These are phyloP conservation scores for Pseudochirops cupreus DNA, from an alignment of 2,797 vertebrate genomes.

Conservation along the genomic window DNA sequence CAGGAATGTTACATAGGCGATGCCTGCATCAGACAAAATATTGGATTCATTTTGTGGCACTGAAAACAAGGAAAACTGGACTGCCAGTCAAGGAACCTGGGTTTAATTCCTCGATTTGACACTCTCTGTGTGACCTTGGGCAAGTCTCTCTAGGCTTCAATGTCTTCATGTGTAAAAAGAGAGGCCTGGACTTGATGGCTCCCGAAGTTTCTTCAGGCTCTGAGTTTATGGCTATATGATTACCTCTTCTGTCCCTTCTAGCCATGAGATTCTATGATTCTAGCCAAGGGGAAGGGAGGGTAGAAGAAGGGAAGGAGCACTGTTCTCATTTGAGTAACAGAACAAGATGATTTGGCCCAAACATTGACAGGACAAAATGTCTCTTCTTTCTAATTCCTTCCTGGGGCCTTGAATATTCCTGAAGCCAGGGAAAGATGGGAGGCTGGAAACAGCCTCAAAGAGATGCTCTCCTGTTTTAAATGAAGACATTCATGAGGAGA, in stretches of 20 bases:
- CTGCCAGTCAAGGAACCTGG: not conserved
- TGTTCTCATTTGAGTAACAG: not conserved
- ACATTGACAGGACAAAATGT: slow-evolving; percentile 17
- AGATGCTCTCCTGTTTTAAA: slow-evolving; percentile 20
- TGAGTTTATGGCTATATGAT: not conserved
- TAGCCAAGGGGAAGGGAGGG: not conserved
- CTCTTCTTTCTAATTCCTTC: slow-evolving; percentile 59
- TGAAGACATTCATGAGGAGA: slow-evolving; percentile 54
- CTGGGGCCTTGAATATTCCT: not conserved
- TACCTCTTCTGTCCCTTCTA: not conserved
- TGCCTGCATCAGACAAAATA: not conserved
- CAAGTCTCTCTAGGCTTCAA: not conserved
- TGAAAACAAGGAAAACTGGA: not conserved
- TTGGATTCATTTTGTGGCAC: not conserved
- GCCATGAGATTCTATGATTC: not conserved
- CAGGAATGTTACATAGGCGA: not conserved
- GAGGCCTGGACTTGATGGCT: not conserved
- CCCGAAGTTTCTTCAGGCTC: not conserved
- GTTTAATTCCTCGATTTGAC: not conserved
- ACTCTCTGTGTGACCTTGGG: not conserved
- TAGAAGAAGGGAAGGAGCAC: not conserved
- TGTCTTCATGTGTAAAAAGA: not conserved
- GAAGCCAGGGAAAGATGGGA: slow-evolving; percentile 14
- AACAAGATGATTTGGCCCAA: slow-evolving; percentile 36
- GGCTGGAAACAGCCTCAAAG: slow-evolving; percentile 21